Base-by-base conservation (phyloP, 2,113 vertebrate species). In the Scartelaos histophorus region DNA sequence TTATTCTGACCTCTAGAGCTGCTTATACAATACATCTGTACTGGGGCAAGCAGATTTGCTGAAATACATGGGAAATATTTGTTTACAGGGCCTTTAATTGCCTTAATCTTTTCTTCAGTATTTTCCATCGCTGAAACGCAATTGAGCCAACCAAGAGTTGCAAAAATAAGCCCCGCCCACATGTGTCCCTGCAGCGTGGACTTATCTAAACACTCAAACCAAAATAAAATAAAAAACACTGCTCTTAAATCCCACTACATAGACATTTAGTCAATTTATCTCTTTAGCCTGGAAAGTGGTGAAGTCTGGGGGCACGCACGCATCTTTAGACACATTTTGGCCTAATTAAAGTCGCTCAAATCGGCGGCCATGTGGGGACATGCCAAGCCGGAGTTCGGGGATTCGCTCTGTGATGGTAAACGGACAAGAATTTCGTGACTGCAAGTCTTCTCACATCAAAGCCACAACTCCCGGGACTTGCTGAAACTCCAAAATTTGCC, bases 311-410 rank as follows among this genome's bases (percentile, higher is more conserved):
- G 89, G 83, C 74, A 67, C 77, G 72, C 80, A 38, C 70, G 82
- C 79, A 75, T 90, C 88, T 91, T 90, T 85, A 85, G 84, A 88
- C 85, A 77, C 90, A 88, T 91, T 91, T 88, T 91, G 80, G 75
- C 86, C 90, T 92, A 90, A 93, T 93, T 91, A 92, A 88, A 85
- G 80, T 66, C 81, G 84, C 89, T 92, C 84, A 90, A 86, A 85
- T 91, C 81, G 69, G 89, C 86, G 83, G 88, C 90, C 85, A 86
- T 76, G 74, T 88, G 81, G 88, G 83, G 51, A 29, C 45, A 65
- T 85, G 91, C 89, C 91, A 92, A 81, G 79, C 77, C 76, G 22
- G 73, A 89, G 83, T 89, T 85, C 73, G 70, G 71, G 76, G 84
- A 82, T 79, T 17, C 6, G 67, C 81, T 86, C 83, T 90, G 85